Conservation (phyloP, 2,888 invertebrate genomes). For the Lysandra coridon region DNA sequence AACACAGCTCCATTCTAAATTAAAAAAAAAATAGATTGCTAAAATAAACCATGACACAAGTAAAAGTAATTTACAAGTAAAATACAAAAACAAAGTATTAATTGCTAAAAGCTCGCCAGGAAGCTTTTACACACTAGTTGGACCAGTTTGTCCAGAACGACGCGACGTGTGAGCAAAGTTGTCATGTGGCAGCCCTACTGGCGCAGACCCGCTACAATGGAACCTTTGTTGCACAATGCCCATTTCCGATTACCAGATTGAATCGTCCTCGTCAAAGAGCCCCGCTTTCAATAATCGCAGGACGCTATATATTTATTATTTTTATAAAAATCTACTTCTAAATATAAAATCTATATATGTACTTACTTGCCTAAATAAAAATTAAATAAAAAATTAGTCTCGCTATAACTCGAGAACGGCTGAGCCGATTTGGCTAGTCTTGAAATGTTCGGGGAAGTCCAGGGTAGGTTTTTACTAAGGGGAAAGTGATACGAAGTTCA, state of each 20-base stretch:
- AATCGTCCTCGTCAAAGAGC: conserved; percentile 71
- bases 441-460: no score
- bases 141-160: not conserved
- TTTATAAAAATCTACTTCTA: not conserved
- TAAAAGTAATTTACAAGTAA: not conserved
- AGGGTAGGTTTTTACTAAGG: no score
- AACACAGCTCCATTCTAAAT: not conserved
- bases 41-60: not conserved
- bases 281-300: conserved; percentile 60
- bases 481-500: no score
- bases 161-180: not conserved
- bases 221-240: conserved; percentile 76
- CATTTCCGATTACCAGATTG: conserved; percentile 80
- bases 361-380: no score
- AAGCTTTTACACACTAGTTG: not conserved
- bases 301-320: conserved; percentile 21
- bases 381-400: no score
- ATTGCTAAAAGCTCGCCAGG: not conserved
- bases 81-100: not conserved
- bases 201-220: conserved; percentile 58
- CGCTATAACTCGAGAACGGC: no score
- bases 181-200: conserved; percentile 13
- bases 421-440: not conserved
- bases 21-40: no score
- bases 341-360: no score